These are phyloP conservation scores for Calycopis cecrops DNA, from an alignment of 1,140 invertebrate genomes.

Conservation along the genomic window DNA sequence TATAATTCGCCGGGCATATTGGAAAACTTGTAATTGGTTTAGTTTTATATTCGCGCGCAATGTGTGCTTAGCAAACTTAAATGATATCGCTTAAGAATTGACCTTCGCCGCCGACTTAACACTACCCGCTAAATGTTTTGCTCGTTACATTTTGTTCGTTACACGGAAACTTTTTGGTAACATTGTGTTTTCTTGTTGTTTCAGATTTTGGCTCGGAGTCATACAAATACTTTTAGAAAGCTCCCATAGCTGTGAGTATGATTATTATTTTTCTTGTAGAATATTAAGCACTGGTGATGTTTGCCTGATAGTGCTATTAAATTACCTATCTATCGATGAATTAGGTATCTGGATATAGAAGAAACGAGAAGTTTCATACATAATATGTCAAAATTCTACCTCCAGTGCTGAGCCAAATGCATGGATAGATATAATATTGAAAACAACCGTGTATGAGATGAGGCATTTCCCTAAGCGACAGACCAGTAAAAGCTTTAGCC, in stretches of 20 bases:
- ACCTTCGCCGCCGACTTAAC: conserved; percentile 21
- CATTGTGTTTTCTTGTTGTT: conserved; percentile 28
- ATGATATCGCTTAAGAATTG: conserved; percentile 51
- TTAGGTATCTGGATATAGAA: too few species aligned
- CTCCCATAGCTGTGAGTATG: conserved; percentile 60
- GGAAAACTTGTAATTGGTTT: conserved; percentile 72
- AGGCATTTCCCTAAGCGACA: too few species aligned
- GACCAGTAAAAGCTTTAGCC: too few species aligned
- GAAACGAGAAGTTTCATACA: too few species aligned
- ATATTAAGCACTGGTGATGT: too few species aligned
- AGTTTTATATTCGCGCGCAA: conserved; percentile 64
- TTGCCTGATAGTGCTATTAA: too few species aligned
- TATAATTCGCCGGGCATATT: conserved; percentile 68
- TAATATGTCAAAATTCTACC: too few species aligned
- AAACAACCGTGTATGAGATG: too few species aligned
- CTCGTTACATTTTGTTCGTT: neutral
- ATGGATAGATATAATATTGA: too few species aligned
- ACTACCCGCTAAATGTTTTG: neutral
- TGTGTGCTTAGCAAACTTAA: conserved; percentile 52
- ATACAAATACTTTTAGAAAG: conserved; percentile 60
- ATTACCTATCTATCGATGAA: too few species aligned
- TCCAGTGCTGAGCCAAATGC: too few species aligned
- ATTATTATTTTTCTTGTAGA: too few species aligned
- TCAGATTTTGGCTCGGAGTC: conserved; percentile 68
- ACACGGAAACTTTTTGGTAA: neutral